Conservation (phyloP, 2,888 invertebrate species). For the Exocentrus adspersus region DNA sequence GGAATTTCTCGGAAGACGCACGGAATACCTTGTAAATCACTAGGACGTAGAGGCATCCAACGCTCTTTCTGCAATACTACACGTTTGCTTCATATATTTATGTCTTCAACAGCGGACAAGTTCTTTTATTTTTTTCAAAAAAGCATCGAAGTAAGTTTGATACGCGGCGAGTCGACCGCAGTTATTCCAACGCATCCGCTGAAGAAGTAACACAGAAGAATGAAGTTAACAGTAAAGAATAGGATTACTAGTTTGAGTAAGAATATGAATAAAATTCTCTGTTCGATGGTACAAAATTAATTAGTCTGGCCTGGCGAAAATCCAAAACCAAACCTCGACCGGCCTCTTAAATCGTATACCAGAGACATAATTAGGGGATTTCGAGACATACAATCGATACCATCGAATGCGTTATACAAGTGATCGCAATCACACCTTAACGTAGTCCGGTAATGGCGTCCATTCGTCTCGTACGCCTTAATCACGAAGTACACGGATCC, state of each 20-base stretch:
- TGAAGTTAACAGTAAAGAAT: neutral
- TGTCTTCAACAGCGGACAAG: conserved; percentile 7
- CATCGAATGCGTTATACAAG: no score
- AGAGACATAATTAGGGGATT: no score
- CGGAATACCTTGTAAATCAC: conserved; percentile 32
- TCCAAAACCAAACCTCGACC: no score
- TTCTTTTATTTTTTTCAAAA: conserved; percentile 21
- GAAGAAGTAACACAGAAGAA: neutral
- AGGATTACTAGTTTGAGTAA: neutral
- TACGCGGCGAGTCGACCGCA: neutral
- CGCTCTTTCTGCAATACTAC: conserved; percentile 23
- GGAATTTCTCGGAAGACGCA: conserved; percentile 30
- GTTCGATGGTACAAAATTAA: no score
- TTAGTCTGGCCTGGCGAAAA: no score
- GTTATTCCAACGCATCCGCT: neutral
- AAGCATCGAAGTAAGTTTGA: conserved; percentile 13
- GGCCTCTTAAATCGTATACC: no score
- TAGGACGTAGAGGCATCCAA: conserved; percentile 27
- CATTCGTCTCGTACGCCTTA: no score
- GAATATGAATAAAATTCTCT: no score
- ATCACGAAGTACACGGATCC: no score
- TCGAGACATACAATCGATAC: no score
- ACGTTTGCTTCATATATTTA: conserved; percentile 32
- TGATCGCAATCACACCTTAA: no score
- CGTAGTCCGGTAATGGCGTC: no score